Evolutionary conservation across 2,888 invertebrate species (phyloP).

Genomic region (Brachyptera risi): DNA sequence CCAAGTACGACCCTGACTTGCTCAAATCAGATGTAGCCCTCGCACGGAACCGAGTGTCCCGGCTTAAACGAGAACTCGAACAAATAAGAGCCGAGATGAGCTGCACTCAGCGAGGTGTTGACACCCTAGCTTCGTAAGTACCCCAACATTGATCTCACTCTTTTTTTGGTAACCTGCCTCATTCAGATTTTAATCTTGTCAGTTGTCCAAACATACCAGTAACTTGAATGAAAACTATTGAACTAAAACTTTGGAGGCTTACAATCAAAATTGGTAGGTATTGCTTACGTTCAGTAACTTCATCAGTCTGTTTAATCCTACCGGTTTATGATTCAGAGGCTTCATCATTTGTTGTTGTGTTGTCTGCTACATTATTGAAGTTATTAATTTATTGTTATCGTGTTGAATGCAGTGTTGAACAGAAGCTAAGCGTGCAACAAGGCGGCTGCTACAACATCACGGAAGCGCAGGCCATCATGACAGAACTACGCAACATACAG

Average conservation of each 20-base stretch:
- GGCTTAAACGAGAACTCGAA: constrained; percentile 83
- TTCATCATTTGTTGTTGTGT: no score
- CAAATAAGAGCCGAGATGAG: constrained; percentile 90
- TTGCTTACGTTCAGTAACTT: no score
- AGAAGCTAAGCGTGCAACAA: constrained; percentile 78
- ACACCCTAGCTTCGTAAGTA: constrained; percentile 83
- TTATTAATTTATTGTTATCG: no score
- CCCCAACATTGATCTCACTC: neutral
- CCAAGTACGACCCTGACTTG: constrained; percentile 91
- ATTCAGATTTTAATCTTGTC: neutral
- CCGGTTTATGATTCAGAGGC: no score
- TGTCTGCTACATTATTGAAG: no score
- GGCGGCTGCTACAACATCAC: constrained; percentile 86
- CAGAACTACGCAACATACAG: constrained; percentile 88
- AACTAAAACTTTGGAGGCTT: no score
- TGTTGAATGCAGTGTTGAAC: constrained; percentile 79
- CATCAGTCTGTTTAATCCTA: no score
- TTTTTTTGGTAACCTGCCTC: no score
- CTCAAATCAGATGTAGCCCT: constrained; percentile 87
- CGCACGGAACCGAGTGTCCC: constrained; percentile 82
- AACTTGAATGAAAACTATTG: no score
- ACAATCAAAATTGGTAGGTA: no score
- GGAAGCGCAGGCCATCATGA: constrained; percentile 94
- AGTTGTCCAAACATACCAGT: no score
- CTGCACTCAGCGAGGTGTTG: constrained; percentile 87